phyloP scores from a whole-genome alignment of 2,113 vertebrate species.

The Phrynosoma platyrhinos region DNA sequence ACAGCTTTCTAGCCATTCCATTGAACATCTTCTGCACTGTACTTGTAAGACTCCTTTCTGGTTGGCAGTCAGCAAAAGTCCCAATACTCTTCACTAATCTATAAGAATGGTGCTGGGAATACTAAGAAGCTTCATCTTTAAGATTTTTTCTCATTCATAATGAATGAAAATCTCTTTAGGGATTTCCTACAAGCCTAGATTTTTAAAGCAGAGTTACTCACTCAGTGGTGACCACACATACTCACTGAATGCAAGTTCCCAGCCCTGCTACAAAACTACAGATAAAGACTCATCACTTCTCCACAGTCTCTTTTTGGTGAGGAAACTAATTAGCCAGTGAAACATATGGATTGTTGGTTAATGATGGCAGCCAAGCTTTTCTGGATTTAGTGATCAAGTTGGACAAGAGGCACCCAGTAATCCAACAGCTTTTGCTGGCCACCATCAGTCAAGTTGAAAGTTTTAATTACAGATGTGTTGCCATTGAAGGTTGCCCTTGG shows the following conservation, averaged over 20 bases:
- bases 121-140: slow-evolving; percentile 22
- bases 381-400: slow-evolving; percentile 9
- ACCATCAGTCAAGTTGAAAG: slow-evolving; percentile 42
- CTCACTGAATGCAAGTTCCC: not conserved
- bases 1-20: not conserved
- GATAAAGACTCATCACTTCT: slow-evolving; percentile 54
- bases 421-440: slow-evolving; percentile 19
- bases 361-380: slow-evolving; percentile 64
- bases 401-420: slow-evolving; percentile 47
- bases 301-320: slow-evolving; percentile 50
- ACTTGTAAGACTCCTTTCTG: not conserved
- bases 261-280: slow-evolving; percentile 14
- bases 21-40: not conserved
- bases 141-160: slow-evolving; percentile 52
- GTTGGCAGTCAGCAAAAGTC: not conserved
- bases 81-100: not conserved
- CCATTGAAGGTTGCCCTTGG: slow-evolving; percentile 19
- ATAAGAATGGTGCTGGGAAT: slow-evolving; percentile 38
- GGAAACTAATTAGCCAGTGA: slow-evolving; percentile 50
- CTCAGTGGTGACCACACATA: not conserved
- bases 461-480: slow-evolving; percentile 48
- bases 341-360: slow-evolving; percentile 58
- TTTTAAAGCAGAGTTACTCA: slow-evolving; percentile 24
- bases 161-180: slow-evolving; percentile 64
- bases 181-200: slow-evolving; percentile 55